Percentiles rank a stretch among this genome's conserved stretches.
Evolutionary conservation across 2,797 vertebrate genomes (phyloP).

Genomic region (Chiloscyllium punctatum): DNA sequence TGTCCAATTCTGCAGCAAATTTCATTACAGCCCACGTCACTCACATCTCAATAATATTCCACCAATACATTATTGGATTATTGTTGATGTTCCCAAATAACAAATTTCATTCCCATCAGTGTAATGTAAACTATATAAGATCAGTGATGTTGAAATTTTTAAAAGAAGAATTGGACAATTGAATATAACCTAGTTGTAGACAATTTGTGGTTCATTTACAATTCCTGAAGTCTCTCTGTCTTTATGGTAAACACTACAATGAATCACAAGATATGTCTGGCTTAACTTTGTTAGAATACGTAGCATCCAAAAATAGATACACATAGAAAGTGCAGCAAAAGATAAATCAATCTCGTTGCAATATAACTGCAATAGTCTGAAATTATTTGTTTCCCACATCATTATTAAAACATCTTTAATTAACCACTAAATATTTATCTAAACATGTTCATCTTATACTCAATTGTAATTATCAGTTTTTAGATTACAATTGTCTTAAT

Average conservation of each 20-base stretch:
- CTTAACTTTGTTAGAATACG: not conserved
- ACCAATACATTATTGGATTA: not conserved
- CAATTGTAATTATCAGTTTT: not conserved
- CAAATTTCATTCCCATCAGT: not conserved
- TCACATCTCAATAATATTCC: too few species aligned
- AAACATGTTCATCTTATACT: not conserved
- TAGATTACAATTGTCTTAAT: not conserved
- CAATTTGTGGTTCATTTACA: not conserved
- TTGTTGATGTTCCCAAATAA: not conserved
- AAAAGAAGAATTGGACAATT: not conserved
- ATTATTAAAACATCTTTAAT: not conserved
- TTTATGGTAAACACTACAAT: not conserved
- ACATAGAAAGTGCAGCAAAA: not conserved
- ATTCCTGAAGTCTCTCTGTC: not conserved
- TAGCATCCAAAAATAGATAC: not conserved
- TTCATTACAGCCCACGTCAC: too few species aligned
- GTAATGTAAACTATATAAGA: not conserved
- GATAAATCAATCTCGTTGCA: not conserved
- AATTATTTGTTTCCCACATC: not conserved
- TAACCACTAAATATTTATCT: not conserved
- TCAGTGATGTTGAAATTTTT: not conserved
- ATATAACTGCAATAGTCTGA: not conserved
- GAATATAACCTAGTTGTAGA: not conserved
- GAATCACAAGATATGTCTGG: not conserved
- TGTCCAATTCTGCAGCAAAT: too few species aligned